Conservation (phyloP, 2,113 vertebrate genomes). For the Pelusios castaneus region DNA sequence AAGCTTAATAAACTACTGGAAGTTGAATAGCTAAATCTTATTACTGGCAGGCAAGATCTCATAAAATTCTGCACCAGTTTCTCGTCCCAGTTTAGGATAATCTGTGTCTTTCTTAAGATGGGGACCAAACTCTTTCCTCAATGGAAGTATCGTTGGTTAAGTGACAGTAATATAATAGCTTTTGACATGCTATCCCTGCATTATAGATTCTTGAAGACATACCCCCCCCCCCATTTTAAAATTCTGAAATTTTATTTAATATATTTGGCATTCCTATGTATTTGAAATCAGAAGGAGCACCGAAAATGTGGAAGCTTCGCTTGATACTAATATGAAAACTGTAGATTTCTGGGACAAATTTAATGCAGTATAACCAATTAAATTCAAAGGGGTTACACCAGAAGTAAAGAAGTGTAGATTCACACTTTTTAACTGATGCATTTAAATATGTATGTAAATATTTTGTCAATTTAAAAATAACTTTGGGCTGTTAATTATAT, state of each 20-base stretch:
- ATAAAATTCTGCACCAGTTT: neutral
- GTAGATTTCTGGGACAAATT: neutral
- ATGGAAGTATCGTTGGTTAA: neutral
- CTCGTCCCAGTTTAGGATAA: neutral
- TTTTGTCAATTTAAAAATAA: conserved; percentile 4
- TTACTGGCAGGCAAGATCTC: neutral
- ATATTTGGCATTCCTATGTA: neutral
- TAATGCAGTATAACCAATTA: neutral
- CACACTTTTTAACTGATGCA: neutral
- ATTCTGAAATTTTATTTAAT: neutral
- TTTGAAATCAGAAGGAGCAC: neutral
- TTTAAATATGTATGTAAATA: neutral
- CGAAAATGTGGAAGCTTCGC: neutral
- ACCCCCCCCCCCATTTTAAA: too few relatives aligned
- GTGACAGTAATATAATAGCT: neutral
- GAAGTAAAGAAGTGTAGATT: neutral
- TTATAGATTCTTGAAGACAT: neutral
- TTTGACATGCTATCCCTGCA: neutral
- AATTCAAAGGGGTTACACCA: neutral
- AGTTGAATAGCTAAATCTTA: neutral
- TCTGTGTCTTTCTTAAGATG: neutral
- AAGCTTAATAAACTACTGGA: neutral
- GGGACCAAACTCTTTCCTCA: neutral
- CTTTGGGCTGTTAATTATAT: neutral
- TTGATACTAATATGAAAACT: neutral